Conservation (phyloP, 2,888 invertebrate species). For the Himalopsyche kuldschensis region DNA sequence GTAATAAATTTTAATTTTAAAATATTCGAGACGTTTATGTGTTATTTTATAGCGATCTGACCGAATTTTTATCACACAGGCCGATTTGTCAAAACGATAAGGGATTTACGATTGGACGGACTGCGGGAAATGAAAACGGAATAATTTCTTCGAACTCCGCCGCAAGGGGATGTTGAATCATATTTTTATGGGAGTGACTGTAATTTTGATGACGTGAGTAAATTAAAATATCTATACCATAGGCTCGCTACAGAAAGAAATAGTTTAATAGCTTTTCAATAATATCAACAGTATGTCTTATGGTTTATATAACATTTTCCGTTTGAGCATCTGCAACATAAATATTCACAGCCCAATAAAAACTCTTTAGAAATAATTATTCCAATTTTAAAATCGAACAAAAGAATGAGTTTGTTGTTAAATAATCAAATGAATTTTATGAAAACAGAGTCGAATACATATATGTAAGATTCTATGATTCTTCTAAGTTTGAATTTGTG, state of each 20-base stretch:
- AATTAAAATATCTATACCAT: not conserved
- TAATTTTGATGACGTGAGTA: not conserved
- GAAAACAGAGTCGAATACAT: no score
- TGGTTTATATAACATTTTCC: no score
- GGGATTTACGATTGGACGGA: not conserved
- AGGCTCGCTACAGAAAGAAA: not conserved
- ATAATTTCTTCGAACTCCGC: not conserved
- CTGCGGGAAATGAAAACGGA: not conserved
- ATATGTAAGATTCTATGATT: no score
- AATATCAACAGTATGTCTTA: not conserved
- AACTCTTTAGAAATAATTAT: no score
- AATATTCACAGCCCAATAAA: no score
- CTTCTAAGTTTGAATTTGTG: no score
- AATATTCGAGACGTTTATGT: not conserved
- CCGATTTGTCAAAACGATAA: not conserved
- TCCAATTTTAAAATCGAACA: no score
- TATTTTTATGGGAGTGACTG: not conserved
- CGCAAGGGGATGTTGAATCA: not conserved
- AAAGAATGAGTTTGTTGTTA: no score
- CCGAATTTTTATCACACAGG: not conserved
- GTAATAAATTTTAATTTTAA: not conserved
- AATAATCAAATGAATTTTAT: no score
- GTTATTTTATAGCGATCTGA: not conserved
- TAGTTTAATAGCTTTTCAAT: not conserved
- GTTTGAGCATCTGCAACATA: no score